Evolutionary conservation across 2,113 vertebrate species (phyloP).

Genomic region (Leuciscus idus): DNA sequence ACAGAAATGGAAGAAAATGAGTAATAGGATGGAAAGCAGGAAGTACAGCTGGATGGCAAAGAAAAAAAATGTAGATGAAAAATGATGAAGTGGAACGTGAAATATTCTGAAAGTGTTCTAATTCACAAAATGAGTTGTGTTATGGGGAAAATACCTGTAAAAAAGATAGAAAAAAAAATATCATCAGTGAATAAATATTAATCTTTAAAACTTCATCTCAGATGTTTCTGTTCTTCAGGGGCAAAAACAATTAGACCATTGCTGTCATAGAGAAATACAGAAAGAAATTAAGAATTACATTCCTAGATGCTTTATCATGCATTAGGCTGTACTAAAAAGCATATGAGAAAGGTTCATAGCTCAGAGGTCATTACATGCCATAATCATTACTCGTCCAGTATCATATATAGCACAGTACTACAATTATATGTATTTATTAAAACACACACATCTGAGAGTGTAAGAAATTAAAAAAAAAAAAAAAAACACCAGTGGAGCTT

Average conservation of each 20-base stretch:
- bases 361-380: not conserved
- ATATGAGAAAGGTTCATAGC: not conserved
- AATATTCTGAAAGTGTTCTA: not conserved
- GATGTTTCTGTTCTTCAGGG: too few species aligned
- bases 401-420: not conserved
- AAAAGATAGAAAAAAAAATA: too few species aligned
- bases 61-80: not conserved
- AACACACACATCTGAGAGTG: too few species aligned
- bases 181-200: too few species aligned
- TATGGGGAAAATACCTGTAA: not conserved
- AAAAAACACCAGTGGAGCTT: not conserved
- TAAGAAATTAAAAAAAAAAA: not conserved
- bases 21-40: not conserved
- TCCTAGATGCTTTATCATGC: not conserved
- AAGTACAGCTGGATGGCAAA: not conserved
- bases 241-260: too few species aligned
- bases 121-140: not conserved
- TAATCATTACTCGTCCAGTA: not conserved
- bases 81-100: not conserved
- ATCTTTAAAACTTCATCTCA: too few species aligned
- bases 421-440: not conserved
- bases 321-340: not conserved
- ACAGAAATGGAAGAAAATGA: not conserved
- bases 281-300: not conserved
- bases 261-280: not conserved